Conservation (phyloP, 2,888 invertebrate species). For the Agriopis leucophaearia region DNA sequence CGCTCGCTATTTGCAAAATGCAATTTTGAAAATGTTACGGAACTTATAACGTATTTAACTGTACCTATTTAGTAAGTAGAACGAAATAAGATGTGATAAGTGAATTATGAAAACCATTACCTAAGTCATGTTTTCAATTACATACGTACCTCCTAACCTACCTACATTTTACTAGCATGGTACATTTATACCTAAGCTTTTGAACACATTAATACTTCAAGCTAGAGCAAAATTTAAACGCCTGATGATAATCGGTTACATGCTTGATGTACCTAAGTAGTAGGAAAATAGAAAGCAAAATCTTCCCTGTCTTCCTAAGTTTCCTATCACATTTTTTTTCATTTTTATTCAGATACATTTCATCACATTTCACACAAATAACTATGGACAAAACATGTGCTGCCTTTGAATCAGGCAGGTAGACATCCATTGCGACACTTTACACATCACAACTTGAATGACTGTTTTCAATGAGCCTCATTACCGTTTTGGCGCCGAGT, state of each 20-base stretch:
- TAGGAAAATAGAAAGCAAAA: not conserved
- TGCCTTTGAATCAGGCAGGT: slow-evolving; percentile 48
- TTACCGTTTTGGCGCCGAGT: slow-evolving; percentile 59
- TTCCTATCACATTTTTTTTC: not conserved
- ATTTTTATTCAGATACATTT: slow-evolving; percentile 21
- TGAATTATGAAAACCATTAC: no score
- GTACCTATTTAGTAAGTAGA: no score
- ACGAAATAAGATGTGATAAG: no score
- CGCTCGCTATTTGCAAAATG: no score
- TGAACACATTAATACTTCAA: not conserved
- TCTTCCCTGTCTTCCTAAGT: not conserved
- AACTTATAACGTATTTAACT: no score
- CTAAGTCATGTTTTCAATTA: no score
- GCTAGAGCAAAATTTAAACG: not conserved
- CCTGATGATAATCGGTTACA: not conserved
- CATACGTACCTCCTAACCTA: no score
- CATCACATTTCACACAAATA: slow-evolving; percentile 31
- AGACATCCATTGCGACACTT: slow-evolving; percentile 54
- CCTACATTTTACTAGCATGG: no score
- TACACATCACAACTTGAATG: slow-evolving; percentile 45
- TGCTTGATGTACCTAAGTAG: no score
- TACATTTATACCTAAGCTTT: not conserved
- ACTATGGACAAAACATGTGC: slow-evolving; percentile 41
- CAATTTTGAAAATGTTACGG: no score
- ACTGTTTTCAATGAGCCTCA: slow-evolving; percentile 67